These are phyloP conservation scores for Chalcis sispes DNA, from an alignment of 2,888 invertebrate genomes.

Conservation along the genomic window DNA sequence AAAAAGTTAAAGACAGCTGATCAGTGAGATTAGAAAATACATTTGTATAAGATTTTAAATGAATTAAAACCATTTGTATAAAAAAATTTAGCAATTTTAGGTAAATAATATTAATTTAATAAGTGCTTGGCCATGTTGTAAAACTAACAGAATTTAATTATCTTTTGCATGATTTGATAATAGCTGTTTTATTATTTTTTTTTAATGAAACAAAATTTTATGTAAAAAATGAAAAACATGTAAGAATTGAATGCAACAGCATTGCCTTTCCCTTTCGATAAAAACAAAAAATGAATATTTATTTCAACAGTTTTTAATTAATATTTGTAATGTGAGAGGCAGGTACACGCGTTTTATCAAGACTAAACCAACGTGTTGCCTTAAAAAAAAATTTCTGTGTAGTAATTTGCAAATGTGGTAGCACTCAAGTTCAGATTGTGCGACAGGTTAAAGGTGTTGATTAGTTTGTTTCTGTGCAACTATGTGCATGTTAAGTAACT, in stretches of 20 bases:
- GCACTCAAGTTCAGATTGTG: constrained; percentile 65
- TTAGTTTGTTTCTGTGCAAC: constrained; percentile 47
- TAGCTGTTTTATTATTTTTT: not conserved
- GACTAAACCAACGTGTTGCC: constrained; percentile 66
- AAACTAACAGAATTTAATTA: constrained; percentile 1
- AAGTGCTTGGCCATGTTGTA: constrained; percentile 31
- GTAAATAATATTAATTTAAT: constrained; percentile 14
- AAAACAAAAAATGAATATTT: constrained; percentile 38
- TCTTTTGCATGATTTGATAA: constrained; percentile 15
- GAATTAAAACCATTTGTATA: constrained; percentile 34
- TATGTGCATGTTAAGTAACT: constrained; percentile 45
- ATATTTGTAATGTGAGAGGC: constrained; percentile 39
- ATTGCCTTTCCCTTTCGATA: constrained; percentile 32
- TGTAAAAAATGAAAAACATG: constrained; percentile 21
- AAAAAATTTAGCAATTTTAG: constrained; percentile 34
- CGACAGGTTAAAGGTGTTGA: constrained; percentile 32
- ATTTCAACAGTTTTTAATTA: constrained; percentile 19
- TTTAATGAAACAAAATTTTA: not conserved
- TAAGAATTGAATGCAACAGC: constrained; percentile 39
- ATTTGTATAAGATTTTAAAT: constrained; percentile 42
- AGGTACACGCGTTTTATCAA: constrained; percentile 54
- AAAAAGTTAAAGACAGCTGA: constrained; percentile 32
- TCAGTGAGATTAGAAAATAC: constrained; percentile 49
- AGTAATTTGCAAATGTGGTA: constrained; percentile 57
- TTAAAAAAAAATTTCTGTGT: constrained; percentile 60